Conservation (phyloP, 2,888 invertebrate genomes). For the Melieria picta region DNA sequence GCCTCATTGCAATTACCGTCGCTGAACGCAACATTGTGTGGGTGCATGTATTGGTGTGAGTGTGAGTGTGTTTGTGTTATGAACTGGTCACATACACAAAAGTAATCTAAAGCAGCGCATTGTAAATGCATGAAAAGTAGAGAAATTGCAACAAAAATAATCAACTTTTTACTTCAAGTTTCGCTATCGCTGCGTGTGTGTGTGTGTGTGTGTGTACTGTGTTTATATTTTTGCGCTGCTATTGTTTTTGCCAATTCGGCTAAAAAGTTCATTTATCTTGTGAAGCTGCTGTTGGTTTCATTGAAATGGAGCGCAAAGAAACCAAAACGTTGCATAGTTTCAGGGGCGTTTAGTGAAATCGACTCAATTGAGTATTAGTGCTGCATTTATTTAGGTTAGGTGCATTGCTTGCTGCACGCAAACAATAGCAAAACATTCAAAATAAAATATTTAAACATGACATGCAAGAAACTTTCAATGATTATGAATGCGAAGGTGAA, state of each 20-base stretch:
- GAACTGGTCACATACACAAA: neutral
- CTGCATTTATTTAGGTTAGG: too few species aligned
- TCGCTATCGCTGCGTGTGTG: conserved; percentile 46
- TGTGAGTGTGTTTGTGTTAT: neutral
- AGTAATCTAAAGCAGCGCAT: too few species aligned
- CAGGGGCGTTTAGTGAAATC: too few species aligned
- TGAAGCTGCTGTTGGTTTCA: neutral
- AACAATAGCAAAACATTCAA: too few species aligned
- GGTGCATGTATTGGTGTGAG: conserved; percentile 42
- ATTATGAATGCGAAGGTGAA: neutral
- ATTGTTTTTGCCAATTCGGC: conserved; percentile 39
- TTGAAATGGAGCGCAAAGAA: neutral
- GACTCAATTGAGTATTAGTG: too few species aligned
- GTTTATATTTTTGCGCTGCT: conserved; percentile 44
- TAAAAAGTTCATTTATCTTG: conserved; percentile 39
- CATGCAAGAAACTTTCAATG: neutral
- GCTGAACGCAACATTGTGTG: neutral
- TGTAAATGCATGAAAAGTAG: too few species aligned
- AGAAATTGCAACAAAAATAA: too few species aligned
- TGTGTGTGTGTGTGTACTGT: conserved; percentile 20
- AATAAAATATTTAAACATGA: neutral
- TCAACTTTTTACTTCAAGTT: too few species aligned
- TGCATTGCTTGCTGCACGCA: too few species aligned
- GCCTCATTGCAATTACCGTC: neutral
- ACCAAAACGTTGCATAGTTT: neutral